These are phyloP conservation scores for Brachionus sp. DNA, from an alignment of 1,140 invertebrate genomes.

Conservation along the genomic window DNA sequence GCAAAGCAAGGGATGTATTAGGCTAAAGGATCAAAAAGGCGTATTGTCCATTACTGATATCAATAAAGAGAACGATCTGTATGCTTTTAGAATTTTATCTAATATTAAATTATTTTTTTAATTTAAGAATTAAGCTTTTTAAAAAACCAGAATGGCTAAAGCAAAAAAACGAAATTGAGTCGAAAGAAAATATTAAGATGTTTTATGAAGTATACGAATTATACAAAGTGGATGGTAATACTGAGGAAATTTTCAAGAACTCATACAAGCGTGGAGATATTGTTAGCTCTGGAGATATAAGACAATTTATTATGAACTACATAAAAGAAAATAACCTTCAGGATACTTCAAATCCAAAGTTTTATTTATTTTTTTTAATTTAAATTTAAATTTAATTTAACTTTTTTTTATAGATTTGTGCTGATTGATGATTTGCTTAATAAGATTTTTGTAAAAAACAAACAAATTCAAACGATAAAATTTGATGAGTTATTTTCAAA, in stretches of 20 bases:
- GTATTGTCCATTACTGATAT: constrained; percentile 41
- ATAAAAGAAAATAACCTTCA: constrained; percentile 32
- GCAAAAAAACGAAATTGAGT: constrained; percentile 24
- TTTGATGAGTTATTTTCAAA: constrained; percentile 15
- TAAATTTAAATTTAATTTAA: not conserved
- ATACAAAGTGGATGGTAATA: constrained; percentile 37
- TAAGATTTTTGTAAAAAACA: constrained; percentile 31
- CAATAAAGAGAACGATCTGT: constrained; percentile 40
- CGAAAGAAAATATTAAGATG: not conserved
- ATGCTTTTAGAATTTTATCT: not conserved
- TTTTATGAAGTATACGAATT: constrained; percentile 9
- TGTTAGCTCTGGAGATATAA: not conserved
- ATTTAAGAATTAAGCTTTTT: not conserved
- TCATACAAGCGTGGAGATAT: constrained; percentile 24
- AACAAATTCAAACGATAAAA: not conserved
- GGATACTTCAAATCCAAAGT: not conserved
- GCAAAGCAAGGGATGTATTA: constrained; percentile 32
- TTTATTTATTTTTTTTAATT: not conserved
- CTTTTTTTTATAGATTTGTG: not conserved
- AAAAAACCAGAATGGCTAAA: constrained; percentile 45
- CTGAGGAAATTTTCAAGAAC: constrained; percentile 14
- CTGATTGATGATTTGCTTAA: not conserved
- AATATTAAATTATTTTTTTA: not conserved
- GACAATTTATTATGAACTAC: constrained; percentile 39
- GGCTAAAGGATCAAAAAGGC: constrained; percentile 39